Percentiles rank a stretch among this genome's conserved stretches.
phyloP scores from a whole-genome alignment of 2,113 vertebrate genomes.

The Oryzias javanicus region DNA sequence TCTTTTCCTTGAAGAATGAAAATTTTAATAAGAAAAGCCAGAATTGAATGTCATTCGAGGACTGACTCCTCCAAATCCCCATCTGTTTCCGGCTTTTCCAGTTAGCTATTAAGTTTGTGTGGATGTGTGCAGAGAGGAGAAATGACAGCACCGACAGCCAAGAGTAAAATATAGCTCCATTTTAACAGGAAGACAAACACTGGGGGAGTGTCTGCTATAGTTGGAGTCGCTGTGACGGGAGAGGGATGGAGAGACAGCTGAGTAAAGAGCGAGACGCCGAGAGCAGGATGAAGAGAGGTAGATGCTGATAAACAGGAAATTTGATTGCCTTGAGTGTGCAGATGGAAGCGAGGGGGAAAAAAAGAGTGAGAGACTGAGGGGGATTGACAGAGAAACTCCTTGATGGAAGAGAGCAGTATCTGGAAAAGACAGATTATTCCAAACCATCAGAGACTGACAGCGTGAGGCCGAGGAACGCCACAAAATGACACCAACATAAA shows the following conservation, averaged over 20 bases:
- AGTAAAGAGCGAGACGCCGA: constrained; percentile 13
- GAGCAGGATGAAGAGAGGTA: constrained; percentile 24
- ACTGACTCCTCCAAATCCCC: constrained; percentile 19
- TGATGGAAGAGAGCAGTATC: constrained; percentile 47
- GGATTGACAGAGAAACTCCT: constrained; percentile 38
- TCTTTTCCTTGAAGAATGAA: background rate
- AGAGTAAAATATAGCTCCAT: constrained; percentile 43
- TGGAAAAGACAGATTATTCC: constrained; percentile 44
- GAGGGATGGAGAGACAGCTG: constrained; percentile 7
- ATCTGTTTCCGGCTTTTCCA: constrained; percentile 23
- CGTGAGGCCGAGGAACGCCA: constrained; percentile 9
- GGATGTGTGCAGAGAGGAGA: constrained; percentile 11
- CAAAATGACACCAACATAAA: constrained; percentile 23
- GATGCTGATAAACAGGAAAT: constrained; percentile 59
- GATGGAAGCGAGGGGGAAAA: constrained; percentile 21
- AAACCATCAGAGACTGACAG: constrained; percentile 40
- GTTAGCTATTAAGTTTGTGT: constrained; percentile 19
- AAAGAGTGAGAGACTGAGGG: constrained; percentile 15
- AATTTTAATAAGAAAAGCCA: background rate
- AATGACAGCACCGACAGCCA: constrained; percentile 27
- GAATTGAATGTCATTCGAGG: background rate
- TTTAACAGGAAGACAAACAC: constrained; percentile 48
- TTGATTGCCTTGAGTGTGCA: constrained; percentile 46
- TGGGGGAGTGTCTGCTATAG: constrained; percentile 14
- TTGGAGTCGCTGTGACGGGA: constrained; percentile 29